Conservation (phyloP, 2,888 invertebrate species). For the Drosophila longiperda region DNA sequence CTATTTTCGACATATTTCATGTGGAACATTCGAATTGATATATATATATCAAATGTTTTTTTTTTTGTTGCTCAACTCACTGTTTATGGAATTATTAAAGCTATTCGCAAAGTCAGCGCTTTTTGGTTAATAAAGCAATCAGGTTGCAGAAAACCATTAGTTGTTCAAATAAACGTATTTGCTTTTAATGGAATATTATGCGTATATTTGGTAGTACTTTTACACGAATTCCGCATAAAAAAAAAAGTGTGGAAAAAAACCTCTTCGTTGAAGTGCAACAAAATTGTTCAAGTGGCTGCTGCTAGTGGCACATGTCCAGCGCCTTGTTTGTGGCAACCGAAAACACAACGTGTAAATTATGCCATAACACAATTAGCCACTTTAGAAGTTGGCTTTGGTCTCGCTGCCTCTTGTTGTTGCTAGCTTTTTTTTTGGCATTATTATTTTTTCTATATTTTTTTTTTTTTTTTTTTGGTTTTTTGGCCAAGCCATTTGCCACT, state of each 20-base stretch:
- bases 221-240: conserved; percentile 30
- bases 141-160: conserved; percentile 30
- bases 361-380: conserved; percentile 80
- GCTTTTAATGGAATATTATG: conserved; percentile 32
- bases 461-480: conserved; percentile 17
- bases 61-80: neutral
- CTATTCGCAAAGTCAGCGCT: neutral
- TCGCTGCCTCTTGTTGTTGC: conserved; percentile 31
- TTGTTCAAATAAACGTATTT: conserved; percentile 17
- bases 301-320: conserved; percentile 73
- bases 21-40: neutral
- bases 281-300: conserved; percentile 54
- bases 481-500: conserved; percentile 69
- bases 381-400: conserved; percentile 69
- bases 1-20: neutral
- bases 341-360: conserved; percentile 80
- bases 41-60: no score
- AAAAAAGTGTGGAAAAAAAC: conserved; percentile 9
- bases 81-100: neutral
- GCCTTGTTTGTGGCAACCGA: conserved; percentile 74
- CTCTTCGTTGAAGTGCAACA: conserved; percentile 44
- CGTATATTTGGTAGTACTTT: conserved; percentile 28
- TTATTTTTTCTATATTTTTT: neutral
- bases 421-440: conserved; percentile 15
- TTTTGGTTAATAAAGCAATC: conserved; percentile 27